Percentiles rank a stretch among this genome's conserved stretches.
These are phyloP conservation scores for Bryconaethiops microstoma DNA, from an alignment of 2,797 vertebrate genomes.

Conservation along the genomic window DNA sequence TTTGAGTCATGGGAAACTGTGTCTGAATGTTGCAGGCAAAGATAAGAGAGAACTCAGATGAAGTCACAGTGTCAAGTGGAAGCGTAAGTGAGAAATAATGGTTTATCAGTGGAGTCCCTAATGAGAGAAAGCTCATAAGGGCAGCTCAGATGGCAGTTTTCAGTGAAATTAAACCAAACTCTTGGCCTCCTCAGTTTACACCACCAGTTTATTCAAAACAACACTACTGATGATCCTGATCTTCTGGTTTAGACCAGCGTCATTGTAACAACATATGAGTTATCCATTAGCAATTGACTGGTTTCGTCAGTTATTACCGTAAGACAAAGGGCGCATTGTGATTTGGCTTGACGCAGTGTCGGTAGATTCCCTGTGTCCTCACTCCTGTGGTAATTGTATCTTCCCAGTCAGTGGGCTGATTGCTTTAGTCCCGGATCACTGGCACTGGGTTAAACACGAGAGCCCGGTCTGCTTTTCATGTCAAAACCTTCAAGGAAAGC, in stretches of 20 bases:
- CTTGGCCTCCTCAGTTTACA: constrained; percentile 14
- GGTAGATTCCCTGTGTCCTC: constrained; percentile 63
- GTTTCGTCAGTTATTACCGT: constrained; percentile 10
- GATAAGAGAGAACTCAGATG: constrained; percentile 68
- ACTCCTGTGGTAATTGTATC: constrained; percentile 81
- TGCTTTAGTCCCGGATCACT: constrained; percentile 85
- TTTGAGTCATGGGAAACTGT: constrained; percentile 75
- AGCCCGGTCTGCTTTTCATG: constrained; percentile 81
- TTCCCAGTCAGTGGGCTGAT: constrained; percentile 75
- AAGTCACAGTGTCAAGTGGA: constrained; percentile 77
- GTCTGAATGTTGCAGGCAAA: constrained; percentile 69
- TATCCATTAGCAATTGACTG: neutral
- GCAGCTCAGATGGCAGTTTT: neutral
- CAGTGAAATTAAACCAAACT: neutral
- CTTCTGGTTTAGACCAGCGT: neutral
- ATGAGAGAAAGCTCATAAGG: constrained; percentile 65
- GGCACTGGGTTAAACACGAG: constrained; percentile 79
- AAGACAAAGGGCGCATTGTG: constrained; percentile 2
- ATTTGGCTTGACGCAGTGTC: constrained; percentile 10
- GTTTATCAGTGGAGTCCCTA: constrained; percentile 69
- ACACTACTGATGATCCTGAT: neutral
- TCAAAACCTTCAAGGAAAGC: constrained; percentile 81
- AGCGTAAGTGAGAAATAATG: constrained; percentile 75
- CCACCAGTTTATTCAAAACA: neutral
- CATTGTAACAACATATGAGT: neutral